Percentiles rank a stretch among this genome's conserved stretches.
These are phyloP conservation scores for Aphaenogaster ashmeadi DNA, from an alignment of 1,140 invertebrate genomes.

Conservation along the genomic window DNA sequence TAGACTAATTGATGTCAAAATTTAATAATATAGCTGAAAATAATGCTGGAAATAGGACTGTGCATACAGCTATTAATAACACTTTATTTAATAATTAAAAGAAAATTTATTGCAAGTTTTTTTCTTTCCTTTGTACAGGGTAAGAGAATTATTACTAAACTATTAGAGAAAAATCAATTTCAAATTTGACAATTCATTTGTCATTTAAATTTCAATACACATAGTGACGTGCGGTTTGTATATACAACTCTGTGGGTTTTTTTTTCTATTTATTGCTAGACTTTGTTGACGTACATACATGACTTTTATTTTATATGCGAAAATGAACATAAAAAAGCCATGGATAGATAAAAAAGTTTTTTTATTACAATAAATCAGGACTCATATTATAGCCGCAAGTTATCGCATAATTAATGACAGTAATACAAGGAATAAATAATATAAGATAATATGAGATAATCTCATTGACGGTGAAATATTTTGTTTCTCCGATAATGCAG, in stretches of 20 bases:
- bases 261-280: conserved; percentile 18
- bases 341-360: not conserved
- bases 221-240: conserved; percentile 1
- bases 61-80: not conserved
- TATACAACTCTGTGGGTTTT: not conserved
- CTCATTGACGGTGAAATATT: not conserved
- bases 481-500: not conserved
- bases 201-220: conserved; percentile 22
- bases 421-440: not conserved
- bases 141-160: conserved; percentile 1
- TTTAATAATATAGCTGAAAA: not conserved
- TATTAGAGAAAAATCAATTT: not conserved
- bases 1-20: conserved; percentile 8
- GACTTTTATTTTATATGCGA: not conserved
- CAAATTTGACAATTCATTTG: not conserved
- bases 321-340: not conserved
- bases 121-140: too few species aligned
- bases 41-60: not conserved
- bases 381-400: not conserved
- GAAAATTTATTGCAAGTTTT: not conserved
- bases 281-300: not conserved
- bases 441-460: not conserved
- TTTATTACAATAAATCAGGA: not conserved
- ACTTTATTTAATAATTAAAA: conserved; percentile 6
- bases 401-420: not conserved